Conservation (phyloP, 2,888 invertebrate species). For the Leucozona laternaria region DNA sequence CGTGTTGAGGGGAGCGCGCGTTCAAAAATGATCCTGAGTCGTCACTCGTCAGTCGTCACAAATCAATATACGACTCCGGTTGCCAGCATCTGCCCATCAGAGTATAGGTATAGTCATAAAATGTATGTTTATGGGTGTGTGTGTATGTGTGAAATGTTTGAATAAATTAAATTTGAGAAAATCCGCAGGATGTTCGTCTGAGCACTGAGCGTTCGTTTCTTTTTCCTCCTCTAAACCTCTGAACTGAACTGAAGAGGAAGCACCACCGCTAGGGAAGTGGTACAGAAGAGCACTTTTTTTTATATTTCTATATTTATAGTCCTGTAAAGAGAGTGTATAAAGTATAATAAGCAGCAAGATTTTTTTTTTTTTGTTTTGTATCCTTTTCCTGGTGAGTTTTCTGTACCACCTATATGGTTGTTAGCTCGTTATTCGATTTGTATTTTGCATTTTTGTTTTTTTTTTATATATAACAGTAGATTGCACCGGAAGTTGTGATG, state of each 20-base stretch:
- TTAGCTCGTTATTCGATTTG: slow-evolving; percentile 65
- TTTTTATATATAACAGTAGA: slow-evolving; percentile 35
- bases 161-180: slow-evolving; percentile 83
- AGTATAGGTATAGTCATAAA: background rate
- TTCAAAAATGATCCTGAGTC: slow-evolving; percentile 32
- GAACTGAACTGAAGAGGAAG: slow-evolving; percentile 44
- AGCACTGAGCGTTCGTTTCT: slow-evolving; percentile 79
- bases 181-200: slow-evolving; percentile 83
- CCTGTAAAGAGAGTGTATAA: slow-evolving; percentile 30
- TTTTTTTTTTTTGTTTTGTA: slow-evolving; percentile 29
- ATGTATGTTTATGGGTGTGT: slow-evolving; percentile 46
- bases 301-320: slow-evolving; percentile 30
- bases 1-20: slow-evolving; percentile 42
- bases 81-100: slow-evolving; percentile 62
- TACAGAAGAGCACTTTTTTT: slow-evolving; percentile 32
- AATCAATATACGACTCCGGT: slow-evolving; percentile 74
- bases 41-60: slow-evolving; percentile 56
- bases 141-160: slow-evolving; percentile 79
- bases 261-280: slow-evolving; percentile 40
- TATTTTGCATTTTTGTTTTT: slow-evolving; percentile 23
- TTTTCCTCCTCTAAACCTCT: slow-evolving; percentile 37
- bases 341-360: slow-evolving; percentile 38
- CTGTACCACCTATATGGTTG: slow-evolving; percentile 32
- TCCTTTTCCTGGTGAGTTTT: slow-evolving; percentile 49
- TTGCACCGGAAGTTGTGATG: slow-evolving; percentile 36